These are phyloP conservation scores for Pocillopora damicornis DNA, from an alignment of 64 coral and sea anemone genomes.

Conservation along the genomic window DNA sequence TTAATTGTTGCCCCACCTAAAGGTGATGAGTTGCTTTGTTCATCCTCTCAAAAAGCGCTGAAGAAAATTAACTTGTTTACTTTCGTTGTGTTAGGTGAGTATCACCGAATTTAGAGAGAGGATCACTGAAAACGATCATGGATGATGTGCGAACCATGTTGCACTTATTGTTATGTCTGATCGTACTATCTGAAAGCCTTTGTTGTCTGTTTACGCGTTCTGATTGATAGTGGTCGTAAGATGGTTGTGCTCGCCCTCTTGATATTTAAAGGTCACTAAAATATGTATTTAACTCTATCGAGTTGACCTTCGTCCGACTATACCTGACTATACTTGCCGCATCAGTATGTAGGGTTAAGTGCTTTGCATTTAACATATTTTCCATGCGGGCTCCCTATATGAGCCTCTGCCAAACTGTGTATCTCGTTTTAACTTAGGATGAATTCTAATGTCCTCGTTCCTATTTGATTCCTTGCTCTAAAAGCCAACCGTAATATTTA, in stretches of 20 bases:
- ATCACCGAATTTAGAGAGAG: background rate
- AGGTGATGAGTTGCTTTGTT: slow-evolving; percentile 2
- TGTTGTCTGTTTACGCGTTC: background rate
- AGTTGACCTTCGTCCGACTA: background rate
- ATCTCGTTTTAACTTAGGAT: background rate
- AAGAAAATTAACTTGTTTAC: background rate
- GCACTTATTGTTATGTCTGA: background rate
- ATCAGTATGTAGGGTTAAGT: background rate
- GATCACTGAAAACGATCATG: background rate
- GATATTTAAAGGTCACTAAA: background rate
- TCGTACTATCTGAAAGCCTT: background rate
- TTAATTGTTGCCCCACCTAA: background rate
- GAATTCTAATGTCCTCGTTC: background rate
- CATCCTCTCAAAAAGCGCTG: background rate
- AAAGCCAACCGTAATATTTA: background rate
- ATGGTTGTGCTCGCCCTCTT: background rate
- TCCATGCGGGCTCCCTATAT: background rate
- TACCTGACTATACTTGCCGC: background rate
- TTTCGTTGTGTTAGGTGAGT: slow-evolving; percentile 1
- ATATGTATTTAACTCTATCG: background rate
- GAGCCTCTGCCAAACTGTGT: too few species aligned
- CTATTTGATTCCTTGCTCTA: background rate
- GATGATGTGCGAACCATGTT: background rate
- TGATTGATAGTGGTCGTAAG: background rate
- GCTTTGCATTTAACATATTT: background rate